These are phyloP conservation scores for Quadroppia sp. DNA, from an alignment of 2,888 invertebrate species.

Conservation along the genomic window DNA sequence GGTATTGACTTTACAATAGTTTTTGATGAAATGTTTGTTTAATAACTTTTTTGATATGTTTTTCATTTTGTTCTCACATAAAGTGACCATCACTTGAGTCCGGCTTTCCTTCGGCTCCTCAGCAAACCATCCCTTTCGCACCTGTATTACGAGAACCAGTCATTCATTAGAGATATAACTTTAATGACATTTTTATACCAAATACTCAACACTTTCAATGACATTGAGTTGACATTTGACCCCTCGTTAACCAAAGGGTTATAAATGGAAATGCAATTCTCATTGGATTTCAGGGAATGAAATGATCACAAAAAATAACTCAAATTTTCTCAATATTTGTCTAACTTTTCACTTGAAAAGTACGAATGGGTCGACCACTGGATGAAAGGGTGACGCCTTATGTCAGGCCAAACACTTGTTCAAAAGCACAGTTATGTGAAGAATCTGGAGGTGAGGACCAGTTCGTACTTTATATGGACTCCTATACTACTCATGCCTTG, in stretches of 20 bases:
- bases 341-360: no score
- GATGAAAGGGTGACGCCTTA: no score
- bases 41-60: not conserved
- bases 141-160: slow-evolving; percentile 84
- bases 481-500: no score
- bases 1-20: slow-evolving; percentile 23
- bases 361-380: no score
- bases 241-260: slow-evolving; percentile 54
- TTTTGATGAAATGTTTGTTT: not conserved
- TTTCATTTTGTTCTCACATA: not conserved
- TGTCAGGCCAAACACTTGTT: no score
- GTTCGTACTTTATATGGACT: no score
- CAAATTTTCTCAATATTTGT: no score
- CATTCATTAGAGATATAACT: slow-evolving; percentile 82
- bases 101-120: slow-evolving; percentile 70
- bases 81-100: slow-evolving; percentile 64
- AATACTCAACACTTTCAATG: slow-evolving; percentile 82
- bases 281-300: no score
- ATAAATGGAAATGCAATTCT: not conserved
- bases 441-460: no score
- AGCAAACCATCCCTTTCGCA: slow-evolving; percentile 17
- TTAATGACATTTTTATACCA: slow-evolving; percentile 81
- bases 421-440: no score
- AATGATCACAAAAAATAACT: no score
- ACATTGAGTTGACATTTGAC: slow-evolving; percentile 64